These are phyloP conservation scores for Panagrolaimus sp. DNA, from an alignment of 1,140 invertebrate genomes.

Conservation along the genomic window DNA sequence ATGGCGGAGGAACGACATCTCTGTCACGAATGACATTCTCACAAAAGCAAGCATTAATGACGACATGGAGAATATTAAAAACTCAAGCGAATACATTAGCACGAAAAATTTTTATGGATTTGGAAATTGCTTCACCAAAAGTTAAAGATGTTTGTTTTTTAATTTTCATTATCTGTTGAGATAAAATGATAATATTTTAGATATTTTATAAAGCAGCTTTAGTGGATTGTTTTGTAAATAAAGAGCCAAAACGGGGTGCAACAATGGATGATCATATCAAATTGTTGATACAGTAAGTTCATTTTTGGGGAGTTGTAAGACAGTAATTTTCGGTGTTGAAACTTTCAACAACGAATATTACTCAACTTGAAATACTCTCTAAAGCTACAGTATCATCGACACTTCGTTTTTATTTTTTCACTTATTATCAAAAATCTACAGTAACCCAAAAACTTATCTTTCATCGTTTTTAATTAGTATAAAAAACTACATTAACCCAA, in stretches of 20 bases:
- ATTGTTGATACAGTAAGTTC: slow-evolving; percentile 46
- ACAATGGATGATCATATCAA: slow-evolving; percentile 59
- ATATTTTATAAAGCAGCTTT: slow-evolving; percentile 58
- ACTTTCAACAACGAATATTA: no score
- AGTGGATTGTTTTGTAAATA: slow-evolving; percentile 57
- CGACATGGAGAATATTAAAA: slow-evolving; percentile 37
- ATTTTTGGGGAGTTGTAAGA: not conserved
- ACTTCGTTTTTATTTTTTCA: no score
- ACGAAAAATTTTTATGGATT: slow-evolving; percentile 53
- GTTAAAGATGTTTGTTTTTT: slow-evolving; percentile 48
- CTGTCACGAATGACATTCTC: slow-evolving; percentile 34
- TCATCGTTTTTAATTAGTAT: no score
- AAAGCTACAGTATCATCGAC: not conserved
- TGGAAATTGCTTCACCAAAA: slow-evolving; percentile 55
- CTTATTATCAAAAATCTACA: no score
- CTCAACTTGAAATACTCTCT: not conserved
- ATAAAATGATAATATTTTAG: slow-evolving; percentile 37
- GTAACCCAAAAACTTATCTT: no score
- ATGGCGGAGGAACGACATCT: slow-evolving; percentile 18
- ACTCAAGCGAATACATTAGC: slow-evolving; percentile 40
- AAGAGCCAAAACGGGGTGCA: slow-evolving; percentile 42
- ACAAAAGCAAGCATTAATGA: slow-evolving; percentile 30
- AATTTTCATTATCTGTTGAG: not conserved
- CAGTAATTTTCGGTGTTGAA: no score
- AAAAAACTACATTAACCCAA: no score